Conservation (phyloP, 2,888 invertebrate genomes). For the Troides oblongomaculatus region DNA sequence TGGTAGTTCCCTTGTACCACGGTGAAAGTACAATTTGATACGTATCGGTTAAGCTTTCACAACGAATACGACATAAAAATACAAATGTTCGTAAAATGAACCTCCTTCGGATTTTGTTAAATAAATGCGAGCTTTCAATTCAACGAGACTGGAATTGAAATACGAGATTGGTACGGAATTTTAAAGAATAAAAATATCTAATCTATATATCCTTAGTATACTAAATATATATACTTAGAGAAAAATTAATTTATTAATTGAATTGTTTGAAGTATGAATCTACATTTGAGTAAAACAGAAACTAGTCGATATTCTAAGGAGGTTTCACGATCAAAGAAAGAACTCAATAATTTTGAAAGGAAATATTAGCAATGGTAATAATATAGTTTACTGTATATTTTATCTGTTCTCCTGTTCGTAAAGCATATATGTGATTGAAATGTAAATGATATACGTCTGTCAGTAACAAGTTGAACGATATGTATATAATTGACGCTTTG, state of each 20-base stretch:
- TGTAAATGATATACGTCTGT: not conserved
- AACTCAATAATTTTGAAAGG: no score
- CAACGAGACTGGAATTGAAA: conserved; percentile 8
- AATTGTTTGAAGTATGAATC: not conserved
- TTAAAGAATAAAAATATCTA: not conserved
- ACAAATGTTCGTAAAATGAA: conserved; percentile 13
- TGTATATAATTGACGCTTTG: not conserved
- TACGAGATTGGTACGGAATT: conserved; percentile 13
- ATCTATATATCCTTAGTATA: not conserved
- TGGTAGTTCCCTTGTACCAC: no score
- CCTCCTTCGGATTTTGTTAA: conserved; percentile 12
- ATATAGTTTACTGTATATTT: no score
- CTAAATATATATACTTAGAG: no score
- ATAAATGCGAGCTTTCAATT: conserved; percentile 22
- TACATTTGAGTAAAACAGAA: not conserved
- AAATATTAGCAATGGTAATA: no score
- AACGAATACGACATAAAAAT: conserved; percentile 20
- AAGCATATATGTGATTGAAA: not conserved
- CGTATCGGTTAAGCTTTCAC: conserved; percentile 7
- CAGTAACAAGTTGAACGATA: not conserved
- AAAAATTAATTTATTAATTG: not conserved
- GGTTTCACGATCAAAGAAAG: not conserved
- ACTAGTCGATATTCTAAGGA: not conserved
- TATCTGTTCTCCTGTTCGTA: not conserved
- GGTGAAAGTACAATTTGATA: not conserved